Conservation (phyloP, 1,140 invertebrate species). For the Venturia canescens region DNA sequence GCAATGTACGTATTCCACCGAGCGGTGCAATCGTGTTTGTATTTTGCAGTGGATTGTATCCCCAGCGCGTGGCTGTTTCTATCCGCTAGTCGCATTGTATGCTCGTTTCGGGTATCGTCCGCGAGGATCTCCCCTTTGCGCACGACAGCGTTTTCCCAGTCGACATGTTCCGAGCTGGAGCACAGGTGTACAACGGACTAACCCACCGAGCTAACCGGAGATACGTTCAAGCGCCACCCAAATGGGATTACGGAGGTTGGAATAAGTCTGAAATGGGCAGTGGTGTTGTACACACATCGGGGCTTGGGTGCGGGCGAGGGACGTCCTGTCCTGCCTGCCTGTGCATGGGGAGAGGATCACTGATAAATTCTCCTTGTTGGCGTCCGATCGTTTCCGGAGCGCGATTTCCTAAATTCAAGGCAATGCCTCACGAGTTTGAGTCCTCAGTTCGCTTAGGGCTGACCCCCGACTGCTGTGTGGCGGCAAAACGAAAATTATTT, state of each 20-base stretch:
- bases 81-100: neutral
- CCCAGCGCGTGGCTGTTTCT: neutral
- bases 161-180: slow-evolving; percentile 1
- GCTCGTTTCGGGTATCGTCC: neutral
- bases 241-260: slow-evolving; percentile 32
- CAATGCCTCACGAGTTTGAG: too few relatives aligned
- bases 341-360: too few relatives aligned
- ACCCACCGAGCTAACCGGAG: neutral
- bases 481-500: too few relatives aligned
- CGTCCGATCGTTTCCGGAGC: neutral
- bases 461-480: too few relatives aligned
- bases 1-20: slow-evolving; percentile 19
- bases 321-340: too few relatives aligned
- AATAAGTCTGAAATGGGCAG: slow-evolving; percentile 51
- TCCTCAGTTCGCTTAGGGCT: too few relatives aligned
- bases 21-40: neutral
- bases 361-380: slow-evolving; percentile 45
- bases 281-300: slow-evolving; percentile 45
- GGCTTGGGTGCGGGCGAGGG: too few relatives aligned
- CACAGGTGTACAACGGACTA: neutral
- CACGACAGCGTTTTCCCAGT: slow-evolving; percentile 15
- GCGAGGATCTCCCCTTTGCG: neutral
- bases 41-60: neutral
- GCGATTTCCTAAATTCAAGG: neutral
- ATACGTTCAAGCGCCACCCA: neutral